These are phyloP conservation scores for Prietella phreatophila DNA, from an alignment of 2,113 vertebrate genomes.

Conservation along the genomic window DNA sequence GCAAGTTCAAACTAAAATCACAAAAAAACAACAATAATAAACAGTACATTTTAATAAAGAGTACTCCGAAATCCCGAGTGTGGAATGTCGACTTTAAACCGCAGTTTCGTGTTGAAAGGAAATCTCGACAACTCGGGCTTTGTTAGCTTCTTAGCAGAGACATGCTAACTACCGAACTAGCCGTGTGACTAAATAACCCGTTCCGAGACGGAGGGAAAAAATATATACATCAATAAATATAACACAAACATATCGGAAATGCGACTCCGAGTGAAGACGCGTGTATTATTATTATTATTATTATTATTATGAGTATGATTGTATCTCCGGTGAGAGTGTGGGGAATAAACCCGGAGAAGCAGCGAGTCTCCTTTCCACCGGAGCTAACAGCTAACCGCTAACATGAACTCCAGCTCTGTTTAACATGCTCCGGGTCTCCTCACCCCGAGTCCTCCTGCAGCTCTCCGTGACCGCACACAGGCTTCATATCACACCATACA, in stretches of 20 bases:
- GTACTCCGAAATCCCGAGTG: neutral
- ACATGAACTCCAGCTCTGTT: no score
- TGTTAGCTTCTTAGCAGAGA: conserved; percentile 34
- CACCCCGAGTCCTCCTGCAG: no score
- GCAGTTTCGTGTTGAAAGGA: neutral
- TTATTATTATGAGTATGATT: neutral
- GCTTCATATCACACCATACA: no score
- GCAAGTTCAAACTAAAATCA: no score
- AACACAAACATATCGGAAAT: neutral
- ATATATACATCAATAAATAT: neutral
- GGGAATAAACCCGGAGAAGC: neutral
- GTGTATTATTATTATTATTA: neutral
- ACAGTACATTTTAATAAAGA: no score
- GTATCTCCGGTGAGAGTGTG: neutral
- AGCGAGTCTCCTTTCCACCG: no score
- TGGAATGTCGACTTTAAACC: neutral
- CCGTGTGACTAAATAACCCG: neutral
- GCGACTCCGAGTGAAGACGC: no score
- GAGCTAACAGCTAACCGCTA: no score
- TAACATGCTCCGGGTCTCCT: no score
- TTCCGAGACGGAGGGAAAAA: neutral
- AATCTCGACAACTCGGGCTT: conserved; percentile 34
- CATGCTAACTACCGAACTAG: conserved; percentile 32
- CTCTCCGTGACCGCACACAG: no score
- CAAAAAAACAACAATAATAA: no score